These are phyloP conservation scores for Apotomis capreana DNA, from an alignment of 2,888 invertebrate genomes.

Conservation along the genomic window DNA sequence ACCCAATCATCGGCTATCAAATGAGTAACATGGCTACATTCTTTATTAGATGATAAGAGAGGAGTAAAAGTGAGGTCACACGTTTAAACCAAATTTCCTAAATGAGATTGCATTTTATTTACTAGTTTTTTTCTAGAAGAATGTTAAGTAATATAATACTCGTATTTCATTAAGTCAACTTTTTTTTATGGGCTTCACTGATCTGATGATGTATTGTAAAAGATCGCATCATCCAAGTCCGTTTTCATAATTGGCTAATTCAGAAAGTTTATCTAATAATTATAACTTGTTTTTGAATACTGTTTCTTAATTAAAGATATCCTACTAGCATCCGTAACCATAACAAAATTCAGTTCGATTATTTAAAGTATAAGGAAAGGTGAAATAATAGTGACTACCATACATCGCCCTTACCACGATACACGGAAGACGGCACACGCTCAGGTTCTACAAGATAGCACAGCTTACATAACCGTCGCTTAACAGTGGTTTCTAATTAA, in stretches of 20 bases:
- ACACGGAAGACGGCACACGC: constrained; percentile 18
- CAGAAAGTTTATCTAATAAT: no score
- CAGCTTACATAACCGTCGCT: constrained; percentile 30
- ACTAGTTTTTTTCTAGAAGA: no score
- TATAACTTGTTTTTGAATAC: no score
- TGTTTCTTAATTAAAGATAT: no score
- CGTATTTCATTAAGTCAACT: no score
- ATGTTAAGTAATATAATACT: no score
- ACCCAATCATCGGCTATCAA: constrained; percentile 17
- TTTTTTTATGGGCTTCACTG: no score
- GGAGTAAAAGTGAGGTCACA: neutral
- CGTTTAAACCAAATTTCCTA: neutral
- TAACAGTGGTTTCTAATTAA: constrained; percentile 37
- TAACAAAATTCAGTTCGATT: no score
- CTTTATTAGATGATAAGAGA: neutral
- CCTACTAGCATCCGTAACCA: no score
- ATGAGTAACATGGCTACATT: neutral
- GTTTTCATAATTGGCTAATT: no score
- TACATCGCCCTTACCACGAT: constrained; percentile 16
- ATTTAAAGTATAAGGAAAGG: neutral
- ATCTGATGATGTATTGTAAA: no score
- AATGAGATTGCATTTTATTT: neutral
- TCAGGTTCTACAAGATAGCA: constrained; percentile 2
- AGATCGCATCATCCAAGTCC: no score
- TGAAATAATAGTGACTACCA: constrained; percentile 39